These are phyloP conservation scores for Heterodera carotae DNA, from an alignment of 1,140 invertebrate species.

Conservation along the genomic window DNA sequence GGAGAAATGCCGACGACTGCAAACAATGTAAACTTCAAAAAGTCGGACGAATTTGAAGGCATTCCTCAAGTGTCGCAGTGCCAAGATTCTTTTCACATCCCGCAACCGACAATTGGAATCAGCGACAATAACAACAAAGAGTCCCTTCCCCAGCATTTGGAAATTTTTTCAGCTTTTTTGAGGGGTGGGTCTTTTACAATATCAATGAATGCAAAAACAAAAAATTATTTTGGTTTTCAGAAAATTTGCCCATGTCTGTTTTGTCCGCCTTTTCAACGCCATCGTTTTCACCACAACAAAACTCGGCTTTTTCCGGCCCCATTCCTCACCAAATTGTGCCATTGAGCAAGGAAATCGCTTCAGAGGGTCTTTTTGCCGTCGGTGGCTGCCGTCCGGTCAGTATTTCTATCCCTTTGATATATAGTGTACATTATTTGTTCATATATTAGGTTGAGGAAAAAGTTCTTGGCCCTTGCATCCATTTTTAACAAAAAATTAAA, in stretches of 20 bases:
- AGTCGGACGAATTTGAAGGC: background rate
- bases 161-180: background rate
- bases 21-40: background rate
- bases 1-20: background rate
- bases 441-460: no score
- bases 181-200: background rate
- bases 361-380: slow-evolving; percentile 44
- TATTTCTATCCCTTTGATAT: background rate
- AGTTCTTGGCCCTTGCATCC: no score
- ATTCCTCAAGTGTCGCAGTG: background rate
- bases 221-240: background rate
- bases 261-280: background rate
- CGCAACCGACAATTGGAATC: background rate
- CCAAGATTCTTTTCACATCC: background rate
- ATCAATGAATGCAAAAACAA: background rate
- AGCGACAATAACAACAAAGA: background rate
- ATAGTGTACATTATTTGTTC: background rate
- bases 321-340: slow-evolving; percentile 14
- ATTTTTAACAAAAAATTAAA: no score
- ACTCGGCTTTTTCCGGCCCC: background rate
- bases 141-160: background rate
- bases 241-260: background rate
- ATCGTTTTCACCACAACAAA: background rate
- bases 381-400: slow-evolving; percentile 47
- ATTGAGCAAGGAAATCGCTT: slow-evolving; percentile 26